A percentile compares a stretch with the other conserved stretches of the same genome.
phyloP scores from a whole-genome alignment of 2,888 invertebrate species.

The Zelleria hepariella region DNA sequence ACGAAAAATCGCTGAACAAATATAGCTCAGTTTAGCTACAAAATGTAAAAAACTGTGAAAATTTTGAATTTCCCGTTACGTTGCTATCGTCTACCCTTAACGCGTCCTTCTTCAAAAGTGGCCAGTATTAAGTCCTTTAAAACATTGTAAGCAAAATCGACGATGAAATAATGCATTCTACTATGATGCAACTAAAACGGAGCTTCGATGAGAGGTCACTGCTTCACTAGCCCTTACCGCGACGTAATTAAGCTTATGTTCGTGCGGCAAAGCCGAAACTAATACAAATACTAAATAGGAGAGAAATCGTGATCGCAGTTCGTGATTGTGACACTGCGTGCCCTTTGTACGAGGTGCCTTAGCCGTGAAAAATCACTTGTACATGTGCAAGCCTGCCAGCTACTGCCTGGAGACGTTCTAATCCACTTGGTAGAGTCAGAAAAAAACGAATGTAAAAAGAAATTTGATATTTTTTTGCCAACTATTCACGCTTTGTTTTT shows the following conservation, averaged over 20 bases:
- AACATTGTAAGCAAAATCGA: neutral
- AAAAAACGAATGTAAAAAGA: no score
- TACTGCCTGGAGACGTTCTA: conserved; percentile 50
- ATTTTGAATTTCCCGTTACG: no score
- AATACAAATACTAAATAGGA: conserved; percentile 49
- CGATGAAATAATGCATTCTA: neutral
- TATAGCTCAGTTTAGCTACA: no score
- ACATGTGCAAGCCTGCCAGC: conserved; percentile 63
- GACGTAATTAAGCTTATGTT: conserved; percentile 32
- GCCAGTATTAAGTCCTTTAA: neutral
- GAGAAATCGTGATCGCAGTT: conserved; percentile 66
- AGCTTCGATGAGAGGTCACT: neutral
- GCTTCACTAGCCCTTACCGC: conserved; percentile 20
- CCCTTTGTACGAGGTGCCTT: conserved; percentile 66
- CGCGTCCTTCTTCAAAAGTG: neutral
- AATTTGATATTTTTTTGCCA: no score
- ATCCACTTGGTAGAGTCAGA: conserved; percentile 41
- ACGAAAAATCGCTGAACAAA: no score
- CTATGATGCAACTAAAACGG: neutral
- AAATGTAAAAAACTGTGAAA: no score
- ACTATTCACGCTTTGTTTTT: no score
- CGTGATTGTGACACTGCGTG: conserved; percentile 71
- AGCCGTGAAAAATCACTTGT: conserved; percentile 71
- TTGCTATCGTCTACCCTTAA: no score
- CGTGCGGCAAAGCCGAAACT: conserved; percentile 15